These are phyloP conservation scores for Steinernema hermaphroditum DNA, from an alignment of 2,888 invertebrate genomes.

Conservation along the genomic window DNA sequence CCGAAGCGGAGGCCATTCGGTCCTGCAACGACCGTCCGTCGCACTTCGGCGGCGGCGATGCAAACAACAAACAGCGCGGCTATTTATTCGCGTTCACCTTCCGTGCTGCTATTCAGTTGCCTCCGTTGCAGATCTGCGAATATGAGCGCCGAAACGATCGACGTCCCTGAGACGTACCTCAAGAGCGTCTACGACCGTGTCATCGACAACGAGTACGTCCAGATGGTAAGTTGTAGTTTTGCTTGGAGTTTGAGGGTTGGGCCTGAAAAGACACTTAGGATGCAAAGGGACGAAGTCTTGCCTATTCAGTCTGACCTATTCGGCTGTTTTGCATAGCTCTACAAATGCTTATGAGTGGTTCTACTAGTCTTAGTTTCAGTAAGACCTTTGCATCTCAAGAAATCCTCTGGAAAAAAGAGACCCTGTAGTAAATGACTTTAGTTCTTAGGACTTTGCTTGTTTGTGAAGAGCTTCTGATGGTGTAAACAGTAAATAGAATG, in stretches of 20 bases:
- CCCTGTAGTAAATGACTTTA: no score
- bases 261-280: background rate
- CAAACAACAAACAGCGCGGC: slow-evolving; percentile 21
- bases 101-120: background rate
- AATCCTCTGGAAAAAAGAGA: no score
- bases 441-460: no score
- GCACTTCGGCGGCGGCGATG: background rate
- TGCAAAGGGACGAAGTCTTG: background rate
- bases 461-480: no score
- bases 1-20: no score
- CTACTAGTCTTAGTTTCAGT: no score
- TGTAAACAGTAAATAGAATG: no score
- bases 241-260: background rate
- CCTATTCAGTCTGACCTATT: no score
- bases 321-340: no score
- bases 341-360: no score
- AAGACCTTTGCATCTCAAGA: no score
- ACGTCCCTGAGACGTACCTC: slow-evolving; percentile 14
- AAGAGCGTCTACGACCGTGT: slow-evolving; percentile 7
- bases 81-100: background rate
- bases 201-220: background rate
- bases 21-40: no score
- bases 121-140: background rate
- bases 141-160: background rate
- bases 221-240: slow-evolving; percentile 1